Evolutionary conservation across 2,797 vertebrate genomes (phyloP), one percentile per base, ranked within the genome.

Genomic region (Rhabdophis nuchalis): DNA sequence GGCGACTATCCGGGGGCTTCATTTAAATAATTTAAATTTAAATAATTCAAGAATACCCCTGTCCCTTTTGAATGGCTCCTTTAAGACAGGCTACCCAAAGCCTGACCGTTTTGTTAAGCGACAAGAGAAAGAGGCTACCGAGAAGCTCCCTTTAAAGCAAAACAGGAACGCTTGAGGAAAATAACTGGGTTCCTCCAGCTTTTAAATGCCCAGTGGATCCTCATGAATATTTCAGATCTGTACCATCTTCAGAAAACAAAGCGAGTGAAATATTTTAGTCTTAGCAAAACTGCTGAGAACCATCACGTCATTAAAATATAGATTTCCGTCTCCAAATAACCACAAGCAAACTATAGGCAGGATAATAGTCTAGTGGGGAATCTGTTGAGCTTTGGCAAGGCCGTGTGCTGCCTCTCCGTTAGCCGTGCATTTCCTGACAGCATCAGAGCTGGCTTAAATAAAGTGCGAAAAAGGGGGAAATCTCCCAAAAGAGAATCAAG

Each of bases 21-120:
- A 92, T 91, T 89, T 97, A 94, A 97, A 96, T 97, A 96, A 96
- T 95, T 94, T 88, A 29, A 29, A 61, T 61, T 61, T 61, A 61
- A 61, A 97, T 97, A 97, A 96, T 95, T 94, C 89, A 97, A 94
- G 96, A 96, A 96, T 61, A 41, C 87, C 95, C 96, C 94, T 94
- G 94, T 93, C 91, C 77, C 94, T 93, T 96, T 95, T 94, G 92
- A 95, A 96, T 90, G 94, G 93, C 96, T 95, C 95, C 96, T 97
- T 96, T 96, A 97, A 97, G 96, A 94, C 23, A 0, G 95, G 95
- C 95, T 97, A 97, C 95, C 96, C 95, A 96, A 93, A 96, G 94
- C 86, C 92, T 97, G 97, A 97, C 97, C 96, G 97, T 97, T 97
- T 97, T 96, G 95, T 95, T 95, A 93, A 72, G 94, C 92, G 92